Evolutionary conservation across 2,797 vertebrate genomes (phyloP), one percentile per base, ranked within the genome.

Genomic region (Sorex maritimensis): DNA sequence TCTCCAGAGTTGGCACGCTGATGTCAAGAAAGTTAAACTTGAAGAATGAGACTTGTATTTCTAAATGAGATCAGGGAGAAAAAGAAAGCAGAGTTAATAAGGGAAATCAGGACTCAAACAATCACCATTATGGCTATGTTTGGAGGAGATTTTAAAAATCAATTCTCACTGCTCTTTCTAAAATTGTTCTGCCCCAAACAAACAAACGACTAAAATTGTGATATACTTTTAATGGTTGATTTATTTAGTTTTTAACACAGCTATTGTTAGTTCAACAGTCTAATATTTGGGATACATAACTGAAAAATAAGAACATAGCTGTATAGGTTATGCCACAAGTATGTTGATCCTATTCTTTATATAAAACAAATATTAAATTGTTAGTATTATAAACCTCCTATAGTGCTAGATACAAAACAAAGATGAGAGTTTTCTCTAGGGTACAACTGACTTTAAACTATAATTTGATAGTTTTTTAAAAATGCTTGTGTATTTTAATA

Each of bases 201-300:
- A 65, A 61, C 17, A 61, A 61, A 61, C 58, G 21, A 61, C 58
- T 61, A 96, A 97, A 83, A 63, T 82, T 77, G 79, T 91, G 90
- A 24, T 46, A 82, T 95, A 95, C 97, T 95, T 97, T 97, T 97
- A 93, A 97, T 96, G 97, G 91, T 90, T 65, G 41, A 38, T 98
- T 98, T 98, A 96, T 98, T 98, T 93, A 93, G 69, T 92, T 77
- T 95, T 93, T 86, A 94, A 95, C 93, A 79, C 85, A 96, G 94
- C 79, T 84, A 55, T 84, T 95, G 97, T 98, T 98, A 98, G 97
- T 97, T 97, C 96, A 98, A 91, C 94, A 97, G 95, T 95, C 67
- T 95, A 97, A 96, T 80, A 80, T 92, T 41, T 73, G 74, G 41
- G 96, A 96, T 97, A 97, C 95, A 96, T 63, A 87, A 95, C 89